Evolutionary conservation across 2,888 invertebrate genomes (phyloP).

Genomic region (Gymnosoma rotundatum): DNA sequence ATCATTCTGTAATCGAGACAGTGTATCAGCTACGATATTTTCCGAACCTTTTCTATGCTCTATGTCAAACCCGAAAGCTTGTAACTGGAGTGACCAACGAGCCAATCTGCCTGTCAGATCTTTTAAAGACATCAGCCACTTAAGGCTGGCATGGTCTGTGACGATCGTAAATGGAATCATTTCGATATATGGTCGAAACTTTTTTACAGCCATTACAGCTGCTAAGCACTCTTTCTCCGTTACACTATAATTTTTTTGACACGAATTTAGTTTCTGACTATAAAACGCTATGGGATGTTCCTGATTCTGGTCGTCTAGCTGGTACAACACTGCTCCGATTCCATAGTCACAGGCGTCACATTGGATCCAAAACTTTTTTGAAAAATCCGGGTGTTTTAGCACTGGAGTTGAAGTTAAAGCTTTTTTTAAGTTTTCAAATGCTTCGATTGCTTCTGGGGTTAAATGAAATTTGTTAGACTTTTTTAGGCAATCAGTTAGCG

Average conservation of each 20-base stretch:
- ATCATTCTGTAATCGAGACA: background rate
- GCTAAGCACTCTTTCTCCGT: constrained; percentile 68
- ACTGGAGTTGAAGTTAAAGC: no score
- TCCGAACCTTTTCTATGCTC: constrained; percentile 35
- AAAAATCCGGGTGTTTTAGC: no score
- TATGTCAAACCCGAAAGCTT: constrained; percentile 17
- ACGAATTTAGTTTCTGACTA: constrained; percentile 56
- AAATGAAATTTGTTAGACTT: no score
- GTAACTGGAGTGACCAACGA: constrained; percentile 14
- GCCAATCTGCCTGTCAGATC: constrained; percentile 70
- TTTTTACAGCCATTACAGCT: constrained; percentile 34
- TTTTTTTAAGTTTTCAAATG: no score
- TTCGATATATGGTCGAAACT: background rate
- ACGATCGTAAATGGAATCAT: background rate
- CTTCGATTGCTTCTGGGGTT: no score
- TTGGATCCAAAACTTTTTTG: no score
- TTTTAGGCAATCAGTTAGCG: no score
- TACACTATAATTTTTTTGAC: constrained; percentile 57
- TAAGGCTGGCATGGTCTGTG: background rate
- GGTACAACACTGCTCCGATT: constrained; percentile 11
- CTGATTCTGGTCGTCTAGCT: constrained; percentile 10
- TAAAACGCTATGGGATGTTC: constrained; percentile 43
- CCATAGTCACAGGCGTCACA: constrained; percentile 58
- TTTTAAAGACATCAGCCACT: constrained; percentile 59
- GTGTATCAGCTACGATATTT: constrained; percentile 34